These are phyloP conservation scores for Pseudotriccus pelzelni DNA, from an alignment of 2,797 vertebrate species.

Conservation along the genomic window DNA sequence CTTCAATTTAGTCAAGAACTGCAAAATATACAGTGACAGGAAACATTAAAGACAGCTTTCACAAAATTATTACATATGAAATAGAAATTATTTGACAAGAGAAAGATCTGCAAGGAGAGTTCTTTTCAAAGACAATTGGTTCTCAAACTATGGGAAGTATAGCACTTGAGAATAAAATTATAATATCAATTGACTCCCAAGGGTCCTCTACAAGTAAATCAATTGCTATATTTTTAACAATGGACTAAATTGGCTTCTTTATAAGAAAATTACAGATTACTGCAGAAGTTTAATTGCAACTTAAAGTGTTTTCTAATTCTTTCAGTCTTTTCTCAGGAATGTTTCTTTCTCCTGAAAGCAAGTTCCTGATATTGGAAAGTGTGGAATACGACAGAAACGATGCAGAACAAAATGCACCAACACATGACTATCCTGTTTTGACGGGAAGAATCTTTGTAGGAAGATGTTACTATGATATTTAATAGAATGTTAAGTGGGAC, in stretches of 20 bases:
- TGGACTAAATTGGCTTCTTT: background rate
- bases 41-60: background rate
- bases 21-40: background rate
- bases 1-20: background rate
- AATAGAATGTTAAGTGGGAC: background rate
- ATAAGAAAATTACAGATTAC: background rate
- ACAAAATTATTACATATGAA: background rate
- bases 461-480: conserved; percentile 47
- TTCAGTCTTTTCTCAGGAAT: background rate
- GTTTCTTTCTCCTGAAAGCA: background rate
- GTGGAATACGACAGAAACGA: background rate
- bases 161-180: background rate
- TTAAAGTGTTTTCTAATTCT: background rate
- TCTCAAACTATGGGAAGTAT: background rate
- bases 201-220: background rate
- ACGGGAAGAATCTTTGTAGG: conserved; percentile 4
- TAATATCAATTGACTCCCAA: background rate
- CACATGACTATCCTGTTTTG: background rate
- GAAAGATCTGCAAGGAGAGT: background rate
- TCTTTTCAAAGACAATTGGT: background rate
- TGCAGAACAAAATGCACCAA: background rate
- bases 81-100: background rate
- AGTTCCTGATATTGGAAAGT: background rate
- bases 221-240: background rate
- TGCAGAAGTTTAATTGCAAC: background rate